A percentile compares a stretch with the other conserved stretches of the same genome.
These are phyloP conservation scores for Thalassoma bifasciatum DNA, from an alignment of 2,113 vertebrate genomes.

Conservation along the genomic window DNA sequence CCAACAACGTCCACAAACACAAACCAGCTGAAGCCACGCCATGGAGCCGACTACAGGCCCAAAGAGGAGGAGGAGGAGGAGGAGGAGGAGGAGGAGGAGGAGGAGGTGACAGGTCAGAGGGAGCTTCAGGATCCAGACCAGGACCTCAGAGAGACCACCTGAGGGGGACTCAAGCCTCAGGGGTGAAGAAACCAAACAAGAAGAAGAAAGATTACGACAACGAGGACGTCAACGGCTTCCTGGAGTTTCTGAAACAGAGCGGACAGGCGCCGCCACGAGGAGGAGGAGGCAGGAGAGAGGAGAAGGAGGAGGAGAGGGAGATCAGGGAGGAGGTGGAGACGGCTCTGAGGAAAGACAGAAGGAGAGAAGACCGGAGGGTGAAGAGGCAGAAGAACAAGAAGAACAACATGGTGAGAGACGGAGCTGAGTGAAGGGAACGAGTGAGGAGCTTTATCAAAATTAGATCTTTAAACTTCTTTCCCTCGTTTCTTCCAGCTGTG, in stretches of 20 bases:
- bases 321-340: conserved; percentile 75
- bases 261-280: conserved; percentile 57
- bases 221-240: conserved; percentile 92
- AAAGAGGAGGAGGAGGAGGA: neutral
- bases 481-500: conserved; percentile 85
- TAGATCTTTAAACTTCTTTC: neutral
- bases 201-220: conserved; percentile 87
- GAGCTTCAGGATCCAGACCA: neutral
- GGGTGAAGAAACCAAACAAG: conserved; percentile 75
- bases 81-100: neutral
- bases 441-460: too few species aligned
- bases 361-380: conserved; percentile 87
- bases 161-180: conserved; percentile 55
- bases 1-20: conserved; percentile 78
- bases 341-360: conserved; percentile 86
- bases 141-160: conserved; percentile 18
- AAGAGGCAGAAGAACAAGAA: conserved; percentile 89
- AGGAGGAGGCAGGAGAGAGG: neutral
- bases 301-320: conserved; percentile 29
- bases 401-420: conserved; percentile 87
- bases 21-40: conserved; percentile 86
- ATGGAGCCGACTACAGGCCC: conserved; percentile 86
- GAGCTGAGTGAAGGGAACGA: too few species aligned
- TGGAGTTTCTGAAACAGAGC: conserved; percentile 81
- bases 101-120: neutral